Percentiles rank a stretch among this genome's conserved stretches.
Conservation (phyloP, 2,113 vertebrate species). For the Emydocephalus ijimae region DNA sequence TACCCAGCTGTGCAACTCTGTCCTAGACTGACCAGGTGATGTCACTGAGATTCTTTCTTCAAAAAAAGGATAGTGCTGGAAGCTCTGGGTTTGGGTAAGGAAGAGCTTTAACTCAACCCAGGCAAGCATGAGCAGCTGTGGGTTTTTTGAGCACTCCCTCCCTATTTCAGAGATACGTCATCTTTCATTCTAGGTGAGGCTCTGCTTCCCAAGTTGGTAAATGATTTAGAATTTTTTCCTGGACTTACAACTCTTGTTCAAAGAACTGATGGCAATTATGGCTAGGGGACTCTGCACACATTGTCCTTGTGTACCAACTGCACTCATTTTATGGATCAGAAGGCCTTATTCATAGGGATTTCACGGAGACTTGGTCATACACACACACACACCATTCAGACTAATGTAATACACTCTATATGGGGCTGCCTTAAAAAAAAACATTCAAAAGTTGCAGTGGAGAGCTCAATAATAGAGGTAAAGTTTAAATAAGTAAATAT, state of each 20-base stretch:
- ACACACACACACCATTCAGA: not conserved
- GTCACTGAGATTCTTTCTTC: too few relatives aligned
- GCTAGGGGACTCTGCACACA: not conserved
- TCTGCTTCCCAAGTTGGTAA: not conserved
- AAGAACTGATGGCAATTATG: not conserved
- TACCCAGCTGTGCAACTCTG: not conserved
- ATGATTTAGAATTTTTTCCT: not conserved
- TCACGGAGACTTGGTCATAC: not conserved
- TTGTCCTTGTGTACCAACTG: not conserved
- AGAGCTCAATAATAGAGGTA: not conserved
- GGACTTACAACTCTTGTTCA: not conserved
- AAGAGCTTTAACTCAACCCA: not conserved
- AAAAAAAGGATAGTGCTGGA: not conserved
- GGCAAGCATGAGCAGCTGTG: too few relatives aligned
- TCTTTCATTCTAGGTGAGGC: not conserved
- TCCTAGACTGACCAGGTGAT: not conserved
- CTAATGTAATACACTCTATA: not conserved
- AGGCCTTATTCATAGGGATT: not conserved
- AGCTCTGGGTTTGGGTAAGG: not conserved
- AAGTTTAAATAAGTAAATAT: not conserved
- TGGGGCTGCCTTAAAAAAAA: not conserved
- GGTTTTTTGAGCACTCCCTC: not conserved
- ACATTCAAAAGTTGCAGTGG: not conserved
- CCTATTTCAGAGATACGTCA: not conserved
- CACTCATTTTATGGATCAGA: not conserved